A percentile compares a stretch with the other conserved stretches of the same genome.
phyloP scores from a whole-genome alignment of 2,888 invertebrate species.

The Andrena dorsata region DNA sequence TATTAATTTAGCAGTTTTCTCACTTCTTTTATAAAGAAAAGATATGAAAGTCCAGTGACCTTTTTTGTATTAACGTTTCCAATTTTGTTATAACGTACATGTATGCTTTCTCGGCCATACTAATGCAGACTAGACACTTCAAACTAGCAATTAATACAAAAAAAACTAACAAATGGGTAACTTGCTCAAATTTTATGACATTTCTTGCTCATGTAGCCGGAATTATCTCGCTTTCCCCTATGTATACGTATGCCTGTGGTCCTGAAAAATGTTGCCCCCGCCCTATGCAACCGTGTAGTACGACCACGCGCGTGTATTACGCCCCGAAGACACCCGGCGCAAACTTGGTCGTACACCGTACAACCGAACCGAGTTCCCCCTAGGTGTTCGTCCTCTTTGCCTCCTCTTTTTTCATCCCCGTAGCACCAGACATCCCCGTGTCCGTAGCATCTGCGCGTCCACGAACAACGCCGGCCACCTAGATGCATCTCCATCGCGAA shows the following conservation, averaged over 20 bases:
- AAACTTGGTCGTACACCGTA: conserved; percentile 27
- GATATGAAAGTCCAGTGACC: too few relatives aligned
- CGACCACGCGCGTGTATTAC: conserved; percentile 2
- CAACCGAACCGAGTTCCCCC: conserved; percentile 23
- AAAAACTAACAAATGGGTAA: too few relatives aligned
- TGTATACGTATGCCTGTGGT: not conserved
- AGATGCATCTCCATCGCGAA: conserved; percentile 66
- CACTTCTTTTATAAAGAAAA: too few relatives aligned
- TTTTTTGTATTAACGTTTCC: too few relatives aligned
- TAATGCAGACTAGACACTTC: too few relatives aligned
- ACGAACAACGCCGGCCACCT: conserved; percentile 47
- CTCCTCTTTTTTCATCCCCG: conserved; percentile 19
- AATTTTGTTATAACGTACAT: too few relatives aligned
- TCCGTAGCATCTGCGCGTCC: conserved; percentile 52
- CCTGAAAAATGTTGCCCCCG: conserved; percentile 15
- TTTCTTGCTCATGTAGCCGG: too few relatives aligned
- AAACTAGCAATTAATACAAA: too few relatives aligned
- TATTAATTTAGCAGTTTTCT: too few relatives aligned
- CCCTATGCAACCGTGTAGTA: not conserved
- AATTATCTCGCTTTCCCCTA: too few relatives aligned
- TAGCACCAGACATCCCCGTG: conserved; percentile 33
- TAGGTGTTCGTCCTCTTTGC: conserved; percentile 6
- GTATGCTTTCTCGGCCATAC: too few relatives aligned
- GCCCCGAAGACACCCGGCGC: conserved; percentile 26
- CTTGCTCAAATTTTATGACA: too few relatives aligned